Evolutionary conservation across 1,140 invertebrate genomes (phyloP).

Genomic region (Calliopsis andreniformis): DNA sequence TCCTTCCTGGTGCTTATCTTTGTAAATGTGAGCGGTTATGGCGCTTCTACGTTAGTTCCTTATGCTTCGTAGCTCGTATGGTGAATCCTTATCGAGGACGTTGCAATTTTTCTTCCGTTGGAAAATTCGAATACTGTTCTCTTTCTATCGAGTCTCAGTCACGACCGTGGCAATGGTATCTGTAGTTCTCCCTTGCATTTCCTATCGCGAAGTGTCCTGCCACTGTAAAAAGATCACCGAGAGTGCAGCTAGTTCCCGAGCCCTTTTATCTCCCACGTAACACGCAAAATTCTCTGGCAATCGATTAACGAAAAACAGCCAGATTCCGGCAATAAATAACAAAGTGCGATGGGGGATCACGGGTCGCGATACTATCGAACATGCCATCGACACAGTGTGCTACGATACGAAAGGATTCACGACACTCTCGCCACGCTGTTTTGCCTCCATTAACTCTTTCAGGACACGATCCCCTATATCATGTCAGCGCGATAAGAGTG

Average conservation of each 20-base stretch:
- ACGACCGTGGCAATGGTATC: slow-evolving; percentile 18
- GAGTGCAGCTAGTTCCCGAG: too few relatives aligned
- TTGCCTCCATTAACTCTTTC: slow-evolving; percentile 79
- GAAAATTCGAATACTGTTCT: slow-evolving; percentile 16
- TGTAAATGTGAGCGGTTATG: slow-evolving; percentile 26
- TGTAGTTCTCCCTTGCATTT: not conserved
- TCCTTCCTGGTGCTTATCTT: slow-evolving; percentile 2
- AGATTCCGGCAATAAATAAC: slow-evolving; percentile 7
- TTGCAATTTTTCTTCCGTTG: slow-evolving; percentile 23
- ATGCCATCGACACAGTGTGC: slow-evolving; percentile 72
- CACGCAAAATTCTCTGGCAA: slow-evolving; percentile 5
- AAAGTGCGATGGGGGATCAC: not conserved
- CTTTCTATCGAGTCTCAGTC: slow-evolving; percentile 20
- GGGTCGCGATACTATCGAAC: slow-evolving; percentile 62
- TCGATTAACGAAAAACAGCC: slow-evolving; percentile 9
- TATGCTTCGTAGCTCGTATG: slow-evolving; percentile 24
- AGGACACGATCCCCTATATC: slow-evolving; percentile 70
- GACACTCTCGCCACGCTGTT: slow-evolving; percentile 70
- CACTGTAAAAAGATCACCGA: too few relatives aligned
- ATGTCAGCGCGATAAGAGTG: slow-evolving; percentile 67
- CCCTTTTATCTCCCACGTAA: not conserved
- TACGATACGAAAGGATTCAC: slow-evolving; percentile 76
- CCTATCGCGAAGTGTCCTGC: not conserved
- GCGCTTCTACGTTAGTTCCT: slow-evolving; percentile 5
- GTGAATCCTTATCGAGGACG: slow-evolving; percentile 13